phyloP scores from a whole-genome alignment of 1,140 invertebrate species.

The Diorhabda carinulata region DNA sequence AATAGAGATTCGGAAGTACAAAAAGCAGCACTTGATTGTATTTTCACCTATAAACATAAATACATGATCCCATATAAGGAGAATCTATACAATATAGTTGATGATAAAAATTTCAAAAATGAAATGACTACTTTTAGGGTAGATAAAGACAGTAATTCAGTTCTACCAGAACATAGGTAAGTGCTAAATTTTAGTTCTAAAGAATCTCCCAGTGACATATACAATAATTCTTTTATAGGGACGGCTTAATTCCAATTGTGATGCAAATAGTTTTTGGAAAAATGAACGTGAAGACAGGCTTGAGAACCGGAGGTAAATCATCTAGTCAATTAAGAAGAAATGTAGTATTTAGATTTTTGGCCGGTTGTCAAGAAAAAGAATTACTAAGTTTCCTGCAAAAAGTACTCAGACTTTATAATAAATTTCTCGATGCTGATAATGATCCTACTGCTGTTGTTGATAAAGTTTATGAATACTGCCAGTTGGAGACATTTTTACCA shows the following conservation, averaged over 20 bases:
- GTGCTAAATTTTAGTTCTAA: not conserved
- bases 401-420: conserved; percentile 71
- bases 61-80: conserved; percentile 72
- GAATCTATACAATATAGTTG: conserved; percentile 71
- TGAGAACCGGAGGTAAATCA: conserved; percentile 68
- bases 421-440: conserved; percentile 55
- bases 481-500: conserved; percentile 61
- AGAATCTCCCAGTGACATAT: too few relatives aligned
- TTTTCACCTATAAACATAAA: conserved; percentile 79
- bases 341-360: conserved; percentile 79
- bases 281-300: conserved; percentile 73
- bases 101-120: conserved; percentile 84
- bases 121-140: conserved; percentile 77
- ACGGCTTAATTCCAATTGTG: conserved; percentile 72
- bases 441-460: conserved; percentile 49
- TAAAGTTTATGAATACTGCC: conserved; percentile 50
- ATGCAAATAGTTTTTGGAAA: conserved; percentile 86
- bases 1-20: conserved; percentile 76
- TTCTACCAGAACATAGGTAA: conserved; percentile 62
- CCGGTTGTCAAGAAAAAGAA: conserved; percentile 74
- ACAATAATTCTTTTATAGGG: conserved; percentile 45
- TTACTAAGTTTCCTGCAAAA: conserved; percentile 76
- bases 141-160: conserved; percentile 61
- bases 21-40: conserved; percentile 77
- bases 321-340: conserved; percentile 64